Evolutionary conservation across 2,113 vertebrate species (phyloP).

Genomic region (Sclerurus mexicanus): DNA sequence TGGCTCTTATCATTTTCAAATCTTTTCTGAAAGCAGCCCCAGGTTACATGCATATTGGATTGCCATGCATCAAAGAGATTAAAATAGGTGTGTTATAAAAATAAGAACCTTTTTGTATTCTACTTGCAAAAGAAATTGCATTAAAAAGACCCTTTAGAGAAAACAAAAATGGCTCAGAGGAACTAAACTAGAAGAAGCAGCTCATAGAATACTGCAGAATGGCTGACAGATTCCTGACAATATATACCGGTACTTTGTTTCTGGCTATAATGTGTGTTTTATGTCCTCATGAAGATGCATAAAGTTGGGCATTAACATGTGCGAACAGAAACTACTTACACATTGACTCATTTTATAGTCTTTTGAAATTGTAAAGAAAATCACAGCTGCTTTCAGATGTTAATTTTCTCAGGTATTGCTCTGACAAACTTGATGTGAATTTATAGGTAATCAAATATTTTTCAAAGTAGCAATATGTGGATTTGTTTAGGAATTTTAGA

Average conservation of each 20-base stretch:
- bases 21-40: slow-evolving; percentile 61
- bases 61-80: slow-evolving; percentile 76
- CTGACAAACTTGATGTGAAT: neutral
- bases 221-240: neutral
- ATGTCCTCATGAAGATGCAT: neutral
- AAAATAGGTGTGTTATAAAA: slow-evolving; percentile 71
- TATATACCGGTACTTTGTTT: neutral
- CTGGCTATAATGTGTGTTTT: slow-evolving; percentile 26
- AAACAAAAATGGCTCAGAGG: neutral
- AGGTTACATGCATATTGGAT: slow-evolving; percentile 76
- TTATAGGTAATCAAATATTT: neutral
- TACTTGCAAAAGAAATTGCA: slow-evolving; percentile 51
- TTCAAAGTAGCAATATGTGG: neutral
- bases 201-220: slow-evolving; percentile 1
- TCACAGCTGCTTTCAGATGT: neutral
- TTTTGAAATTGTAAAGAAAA: slow-evolving; percentile 28
- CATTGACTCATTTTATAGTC: neutral
- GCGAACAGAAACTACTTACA: slow-evolving; percentile 1
- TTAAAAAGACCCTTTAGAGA: slow-evolving; percentile 43
- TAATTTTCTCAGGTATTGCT: neutral
- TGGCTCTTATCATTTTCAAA: slow-evolving; percentile 21
- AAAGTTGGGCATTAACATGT: neutral
- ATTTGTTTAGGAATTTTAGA: neutral
- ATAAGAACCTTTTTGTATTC: slow-evolving; percentile 66
- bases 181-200: neutral